phyloP scores from a whole-genome alignment of 2,797 vertebrate genomes.

The Silurus aristotelis region DNA sequence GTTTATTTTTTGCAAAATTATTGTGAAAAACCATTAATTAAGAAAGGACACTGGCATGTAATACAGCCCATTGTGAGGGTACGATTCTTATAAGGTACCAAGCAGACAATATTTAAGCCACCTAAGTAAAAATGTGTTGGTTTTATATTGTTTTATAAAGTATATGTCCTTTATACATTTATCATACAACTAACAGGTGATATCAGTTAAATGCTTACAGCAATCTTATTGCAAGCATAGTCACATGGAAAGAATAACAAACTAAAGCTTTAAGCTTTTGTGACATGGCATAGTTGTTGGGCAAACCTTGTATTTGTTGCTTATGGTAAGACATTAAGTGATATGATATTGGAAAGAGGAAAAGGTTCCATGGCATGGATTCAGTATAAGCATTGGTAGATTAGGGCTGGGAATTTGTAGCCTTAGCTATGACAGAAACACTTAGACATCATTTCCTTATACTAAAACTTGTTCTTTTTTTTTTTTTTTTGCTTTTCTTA shows the following conservation, averaged over 20 bases:
- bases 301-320: constrained; percentile 6
- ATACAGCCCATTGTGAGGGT: not conserved
- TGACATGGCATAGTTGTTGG: not conserved
- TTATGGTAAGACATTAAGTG: not conserved
- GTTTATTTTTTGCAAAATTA: not conserved
- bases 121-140: not conserved
- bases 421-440: not conserved
- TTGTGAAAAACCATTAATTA: not conserved
- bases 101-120: no score
- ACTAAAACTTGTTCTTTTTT: not conserved
- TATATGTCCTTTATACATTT: constrained; percentile 9
- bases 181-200: constrained; percentile 8
- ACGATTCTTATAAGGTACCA: not conserved
- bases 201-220: constrained; percentile 3
- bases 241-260: constrained; percentile 24
- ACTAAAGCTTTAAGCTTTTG: not conserved
- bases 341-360: not conserved
- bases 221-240: not conserved
- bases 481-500: not conserved
- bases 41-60: not conserved
- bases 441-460: not conserved
- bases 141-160: not conserved
- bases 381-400: constrained; percentile 31
- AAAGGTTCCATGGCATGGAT: constrained; percentile 21
- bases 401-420: constrained; percentile 4